Conservation (phyloP, 2,888 invertebrate genomes). For the Plebejus anna region DNA sequence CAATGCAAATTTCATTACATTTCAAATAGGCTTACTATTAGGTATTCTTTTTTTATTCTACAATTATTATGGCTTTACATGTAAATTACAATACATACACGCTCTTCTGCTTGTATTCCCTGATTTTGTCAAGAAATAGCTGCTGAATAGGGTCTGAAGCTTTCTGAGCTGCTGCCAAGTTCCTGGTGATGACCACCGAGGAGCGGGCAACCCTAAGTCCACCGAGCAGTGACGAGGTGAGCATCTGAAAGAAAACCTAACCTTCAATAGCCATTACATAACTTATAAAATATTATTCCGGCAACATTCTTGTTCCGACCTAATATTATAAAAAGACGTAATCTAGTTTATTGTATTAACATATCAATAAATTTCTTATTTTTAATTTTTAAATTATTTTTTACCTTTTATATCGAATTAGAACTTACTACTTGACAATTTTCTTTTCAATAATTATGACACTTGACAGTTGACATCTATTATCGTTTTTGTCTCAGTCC, state of each 20-base stretch:
- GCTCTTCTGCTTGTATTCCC: slow-evolving; percentile 93
- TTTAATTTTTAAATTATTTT: neutral
- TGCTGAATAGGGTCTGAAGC: slow-evolving; percentile 95
- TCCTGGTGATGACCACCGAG: slow-evolving; percentile 81
- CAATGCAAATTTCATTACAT: too few species aligned
- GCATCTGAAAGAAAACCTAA: slow-evolving; percentile 76
- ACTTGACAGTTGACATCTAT: neutral
- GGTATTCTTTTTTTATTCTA: neutral
- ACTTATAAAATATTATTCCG: slow-evolving; percentile 30
- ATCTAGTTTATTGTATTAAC: neutral
- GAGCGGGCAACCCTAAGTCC: slow-evolving; percentile 72
- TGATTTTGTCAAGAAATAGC: slow-evolving; percentile 94
- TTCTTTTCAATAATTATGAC: neutral
- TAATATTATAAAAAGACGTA: neutral
- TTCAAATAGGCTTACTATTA: neutral
- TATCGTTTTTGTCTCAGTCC: neutral
- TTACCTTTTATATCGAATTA: neutral
- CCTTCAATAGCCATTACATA: slow-evolving; percentile 50
- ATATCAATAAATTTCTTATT: neutral
- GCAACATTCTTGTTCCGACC: neutral
- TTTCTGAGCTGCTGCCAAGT: slow-evolving; percentile 87
- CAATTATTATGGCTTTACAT: neutral
- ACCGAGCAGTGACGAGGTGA: slow-evolving; percentile 72
- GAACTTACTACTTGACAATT: neutral
- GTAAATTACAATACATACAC: slow-evolving; percentile 80